phyloP scores from a whole-genome alignment of 2,113 vertebrate species.

The Myotis lucifugus region DNA sequence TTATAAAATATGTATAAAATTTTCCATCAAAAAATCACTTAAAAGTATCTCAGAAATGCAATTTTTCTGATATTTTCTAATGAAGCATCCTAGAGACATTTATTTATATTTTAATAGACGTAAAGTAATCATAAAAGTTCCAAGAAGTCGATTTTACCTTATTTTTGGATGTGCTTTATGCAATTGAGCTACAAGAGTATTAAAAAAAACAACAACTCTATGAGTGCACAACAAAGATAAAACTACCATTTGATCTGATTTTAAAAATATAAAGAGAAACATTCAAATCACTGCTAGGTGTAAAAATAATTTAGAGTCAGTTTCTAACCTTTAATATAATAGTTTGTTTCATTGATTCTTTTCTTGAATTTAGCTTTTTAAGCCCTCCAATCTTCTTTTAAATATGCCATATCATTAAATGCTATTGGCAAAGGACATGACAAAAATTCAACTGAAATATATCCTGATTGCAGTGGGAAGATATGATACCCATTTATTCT shows the following conservation, averaged over 20 bases:
- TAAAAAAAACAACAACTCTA: neutral
- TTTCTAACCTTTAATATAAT: neutral
- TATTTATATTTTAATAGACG: neutral
- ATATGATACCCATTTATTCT: neutral
- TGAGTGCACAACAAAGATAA: neutral
- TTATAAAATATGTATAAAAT: constrained; percentile 41
- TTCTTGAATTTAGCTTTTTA: neutral
- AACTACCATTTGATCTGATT: neutral
- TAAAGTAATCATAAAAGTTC: neutral
- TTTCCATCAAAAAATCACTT: constrained; percentile 32
- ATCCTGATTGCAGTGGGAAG: neutral
- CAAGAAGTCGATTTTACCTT: neutral
- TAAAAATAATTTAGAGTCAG: neutral
- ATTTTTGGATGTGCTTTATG: neutral
- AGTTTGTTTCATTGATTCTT: neutral
- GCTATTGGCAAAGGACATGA: neutral
- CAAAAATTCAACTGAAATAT: neutral
- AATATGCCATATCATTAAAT: neutral
- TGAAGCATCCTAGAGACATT: neutral
- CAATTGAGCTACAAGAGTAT: neutral
- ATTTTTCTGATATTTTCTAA: constrained; percentile 20
- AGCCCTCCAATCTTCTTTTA: neutral
- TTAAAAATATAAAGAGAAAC: neutral
- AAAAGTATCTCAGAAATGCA: constrained; percentile 6
- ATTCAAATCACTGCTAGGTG: neutral